These are phyloP conservation scores for Hirundo rustica DNA, from an alignment of 2,797 vertebrate species.

Conservation along the genomic window DNA sequence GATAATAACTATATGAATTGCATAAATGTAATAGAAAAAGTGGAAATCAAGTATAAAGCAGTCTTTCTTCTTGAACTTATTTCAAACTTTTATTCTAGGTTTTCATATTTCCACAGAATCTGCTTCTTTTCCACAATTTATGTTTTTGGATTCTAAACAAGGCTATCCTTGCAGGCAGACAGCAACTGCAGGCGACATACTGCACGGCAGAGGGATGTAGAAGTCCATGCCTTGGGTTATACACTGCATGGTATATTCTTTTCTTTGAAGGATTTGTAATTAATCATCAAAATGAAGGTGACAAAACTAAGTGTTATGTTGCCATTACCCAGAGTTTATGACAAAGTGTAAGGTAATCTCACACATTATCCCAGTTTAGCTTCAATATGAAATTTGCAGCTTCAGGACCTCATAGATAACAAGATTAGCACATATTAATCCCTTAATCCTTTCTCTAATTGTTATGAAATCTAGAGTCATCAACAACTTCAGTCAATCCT, in stretches of 20 bases:
- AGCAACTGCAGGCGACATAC: not conserved
- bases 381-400: constrained; percentile 6
- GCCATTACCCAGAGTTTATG: not conserved
- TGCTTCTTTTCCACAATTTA: not conserved
- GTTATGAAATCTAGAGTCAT: constrained; percentile 15
- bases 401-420: constrained; percentile 11
- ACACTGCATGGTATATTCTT: not conserved
- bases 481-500: constrained; percentile 4
- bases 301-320: not conserved
- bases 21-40: not conserved
- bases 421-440: constrained; percentile 33
- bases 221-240: not conserved
- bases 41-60: not conserved
- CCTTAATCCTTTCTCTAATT: constrained; percentile 29
- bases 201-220: not conserved
- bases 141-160: not conserved
- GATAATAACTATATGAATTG: not conserved
- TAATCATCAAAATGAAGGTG: not conserved
- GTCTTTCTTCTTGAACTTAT: not conserved
- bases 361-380: not conserved
- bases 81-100: not conserved
- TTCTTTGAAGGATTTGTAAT: not conserved
- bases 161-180: not conserved
- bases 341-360: not conserved
- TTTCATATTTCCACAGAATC: not conserved